These are phyloP conservation scores for Cinara cedri DNA, from an alignment of 2,888 invertebrate genomes.

Conservation along the genomic window DNA sequence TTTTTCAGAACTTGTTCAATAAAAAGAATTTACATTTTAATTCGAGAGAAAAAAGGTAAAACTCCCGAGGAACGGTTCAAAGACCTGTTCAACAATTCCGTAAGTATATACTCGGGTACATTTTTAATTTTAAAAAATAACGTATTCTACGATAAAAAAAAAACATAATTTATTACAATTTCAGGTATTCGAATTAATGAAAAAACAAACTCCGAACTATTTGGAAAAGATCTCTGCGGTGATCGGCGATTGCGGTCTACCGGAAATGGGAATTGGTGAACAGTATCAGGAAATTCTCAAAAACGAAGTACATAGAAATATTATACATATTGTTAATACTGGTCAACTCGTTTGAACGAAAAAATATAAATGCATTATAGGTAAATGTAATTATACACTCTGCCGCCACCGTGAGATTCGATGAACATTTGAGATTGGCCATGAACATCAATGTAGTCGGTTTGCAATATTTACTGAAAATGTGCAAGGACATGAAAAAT, in stretches of 20 bases:
- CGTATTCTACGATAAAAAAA: background rate
- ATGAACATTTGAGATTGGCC: conserved; percentile 78
- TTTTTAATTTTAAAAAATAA: no score
- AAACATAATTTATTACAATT: background rate
- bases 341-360: no score
- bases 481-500: conserved; percentile 73
- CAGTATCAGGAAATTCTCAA: conserved; percentile 69
- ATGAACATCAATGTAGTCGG: conserved; percentile 80
- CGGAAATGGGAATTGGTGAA: conserved; percentile 70
- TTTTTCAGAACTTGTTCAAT: conserved; percentile 57
- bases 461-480: conserved; percentile 73
- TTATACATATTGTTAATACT: background rate
- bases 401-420: conserved; percentile 89
- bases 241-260: conserved; percentile 71
- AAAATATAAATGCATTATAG: background rate
- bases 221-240: conserved; percentile 73
- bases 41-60: conserved; percentile 58
- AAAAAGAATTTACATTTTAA: conserved; percentile 58
- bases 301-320: conserved; percentile 49
- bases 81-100: conserved; percentile 57
- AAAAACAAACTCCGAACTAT: conserved; percentile 65
- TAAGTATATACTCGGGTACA: conserved; percentile 49
- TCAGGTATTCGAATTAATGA: conserved; percentile 58
- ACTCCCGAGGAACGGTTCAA: conserved; percentile 57
- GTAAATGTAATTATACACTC: conserved; percentile 81